Base-by-base conservation (phyloP, 2,113 vertebrate genomes). In the Australoheros scitulus region DNA sequence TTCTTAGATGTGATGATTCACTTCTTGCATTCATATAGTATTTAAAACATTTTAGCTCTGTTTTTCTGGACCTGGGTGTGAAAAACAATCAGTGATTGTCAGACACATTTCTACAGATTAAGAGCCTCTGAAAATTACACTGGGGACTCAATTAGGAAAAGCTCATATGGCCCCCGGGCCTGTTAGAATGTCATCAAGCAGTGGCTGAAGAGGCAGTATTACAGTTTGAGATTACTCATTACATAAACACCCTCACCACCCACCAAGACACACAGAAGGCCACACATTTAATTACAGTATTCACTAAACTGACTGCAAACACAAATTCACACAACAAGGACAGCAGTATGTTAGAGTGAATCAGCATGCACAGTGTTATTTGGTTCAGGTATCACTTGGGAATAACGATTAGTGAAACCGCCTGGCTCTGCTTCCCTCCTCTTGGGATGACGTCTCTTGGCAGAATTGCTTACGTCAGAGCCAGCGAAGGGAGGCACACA, bases 381-480 rank as follows among this genome's bases (percentile, higher is more conserved):
- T 20, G 65, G 78, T 64, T 76, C 83, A 79, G 84, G 88, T 85
- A 56, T 87, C 81, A 32, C 36, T 76, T 7, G 43, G 64, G 88
- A 86, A 85, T 84, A 82, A 82, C 60, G 87, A 80, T 86, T 32
- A 80, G 78, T 29, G 65, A 77, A 83, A 57, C 61, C 15, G 79
- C 43, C 50, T 36, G 50, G 72, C 68, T 77, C 77, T 3, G 29
- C 43, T 41, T 64, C 61, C 68, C 36, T 79, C 55, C 89, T 52
- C 17, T 60, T 64, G 80, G 38, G 52, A 63, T 94, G 93, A 93
- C 91, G 91, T 92, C 70, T 81, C 80, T 72, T 15, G 11, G 86
- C 76, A 64, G 79, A 80, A 84, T 20, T 26, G 86, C 78, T 88
- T 11, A 87, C 92, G 89, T 94, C 93, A 92, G 83, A 90, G 82